Evolutionary conservation across 2,113 vertebrate genomes (phyloP).

Genomic region (Odontesthes bonariensis): DNA sequence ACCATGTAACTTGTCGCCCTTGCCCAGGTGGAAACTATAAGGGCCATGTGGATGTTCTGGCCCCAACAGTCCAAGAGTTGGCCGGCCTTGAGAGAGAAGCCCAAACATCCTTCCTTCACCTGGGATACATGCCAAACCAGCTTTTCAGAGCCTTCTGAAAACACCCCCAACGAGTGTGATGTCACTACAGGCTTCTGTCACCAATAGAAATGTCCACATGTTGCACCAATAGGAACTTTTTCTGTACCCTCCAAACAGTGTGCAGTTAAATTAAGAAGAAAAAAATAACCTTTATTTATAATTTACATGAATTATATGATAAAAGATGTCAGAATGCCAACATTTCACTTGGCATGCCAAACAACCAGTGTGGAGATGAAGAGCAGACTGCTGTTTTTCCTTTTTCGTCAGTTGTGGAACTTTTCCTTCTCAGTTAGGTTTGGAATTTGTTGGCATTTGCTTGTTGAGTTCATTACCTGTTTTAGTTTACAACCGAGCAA

Average conservation of each 20-base stretch:
- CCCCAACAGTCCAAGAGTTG: slow-evolving; percentile 94
- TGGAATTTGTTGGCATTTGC: not conserved
- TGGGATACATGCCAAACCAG: slow-evolving; percentile 96
- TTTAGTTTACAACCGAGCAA: not conserved
- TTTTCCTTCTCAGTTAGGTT: not conserved
- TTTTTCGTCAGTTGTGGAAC: not conserved
- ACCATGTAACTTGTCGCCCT: not conserved
- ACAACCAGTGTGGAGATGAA: too few species aligned
- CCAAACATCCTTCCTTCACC: slow-evolving; percentile 96
- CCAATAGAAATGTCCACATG: not conserved
- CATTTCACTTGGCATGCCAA: not conserved
- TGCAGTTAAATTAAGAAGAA: not conserved
- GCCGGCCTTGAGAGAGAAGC: slow-evolving; percentile 94
- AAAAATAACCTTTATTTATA: not conserved
- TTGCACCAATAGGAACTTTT: not conserved
- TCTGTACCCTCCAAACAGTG: not conserved
- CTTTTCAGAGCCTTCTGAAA: slow-evolving; percentile 94
- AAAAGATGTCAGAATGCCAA: not conserved
- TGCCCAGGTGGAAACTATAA: slow-evolving; percentile 90
- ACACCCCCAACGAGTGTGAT: not conserved
- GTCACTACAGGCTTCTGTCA: not conserved
- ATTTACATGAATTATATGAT: not conserved
- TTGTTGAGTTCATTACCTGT: not conserved
- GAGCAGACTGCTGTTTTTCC: too few species aligned
- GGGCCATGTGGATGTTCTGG: slow-evolving; percentile 95